phyloP scores from a whole-genome alignment of 53 echinoderm and acorn worm species.

The Echinometra lucunter region DNA sequence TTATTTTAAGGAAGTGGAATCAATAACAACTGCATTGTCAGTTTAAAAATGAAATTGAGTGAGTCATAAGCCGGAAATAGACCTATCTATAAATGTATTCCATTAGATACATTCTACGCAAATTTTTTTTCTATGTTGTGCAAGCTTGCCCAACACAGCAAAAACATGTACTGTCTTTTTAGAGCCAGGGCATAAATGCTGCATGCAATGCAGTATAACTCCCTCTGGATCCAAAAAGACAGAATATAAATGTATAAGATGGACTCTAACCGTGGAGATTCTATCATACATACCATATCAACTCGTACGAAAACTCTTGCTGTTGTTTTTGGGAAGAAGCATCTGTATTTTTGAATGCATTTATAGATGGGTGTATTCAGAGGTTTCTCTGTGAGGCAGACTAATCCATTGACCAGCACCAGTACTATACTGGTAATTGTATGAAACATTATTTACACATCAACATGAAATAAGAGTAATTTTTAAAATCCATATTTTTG shows the following conservation, averaged over 20 bases:
- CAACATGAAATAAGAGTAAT: neutral
- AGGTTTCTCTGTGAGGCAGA: neutral
- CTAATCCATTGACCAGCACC: neutral
- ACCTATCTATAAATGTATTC: neutral
- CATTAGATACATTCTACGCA: neutral
- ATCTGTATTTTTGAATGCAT: neutral
- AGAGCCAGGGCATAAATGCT: no score
- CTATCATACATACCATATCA: neutral
- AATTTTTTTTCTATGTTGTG: neutral
- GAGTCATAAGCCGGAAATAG: neutral
- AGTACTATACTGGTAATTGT: neutral
- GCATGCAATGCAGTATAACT: no score
- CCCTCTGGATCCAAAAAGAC: no score
- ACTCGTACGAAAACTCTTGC: neutral
- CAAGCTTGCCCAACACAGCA: neutral
- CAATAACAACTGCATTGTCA: neutral
- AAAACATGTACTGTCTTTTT: no score
- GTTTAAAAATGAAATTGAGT: no score
- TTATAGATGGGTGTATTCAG: neutral
- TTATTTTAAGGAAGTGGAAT: neutral
- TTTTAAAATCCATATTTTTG: conserved; percentile 41
- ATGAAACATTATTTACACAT: neutral
- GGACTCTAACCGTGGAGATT: neutral
- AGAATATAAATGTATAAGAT: no score
- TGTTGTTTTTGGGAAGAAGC: neutral